Evolutionary conservation across 2,797 vertebrate genomes (phyloP).

Genomic region (Gallinago solitaria): DNA sequence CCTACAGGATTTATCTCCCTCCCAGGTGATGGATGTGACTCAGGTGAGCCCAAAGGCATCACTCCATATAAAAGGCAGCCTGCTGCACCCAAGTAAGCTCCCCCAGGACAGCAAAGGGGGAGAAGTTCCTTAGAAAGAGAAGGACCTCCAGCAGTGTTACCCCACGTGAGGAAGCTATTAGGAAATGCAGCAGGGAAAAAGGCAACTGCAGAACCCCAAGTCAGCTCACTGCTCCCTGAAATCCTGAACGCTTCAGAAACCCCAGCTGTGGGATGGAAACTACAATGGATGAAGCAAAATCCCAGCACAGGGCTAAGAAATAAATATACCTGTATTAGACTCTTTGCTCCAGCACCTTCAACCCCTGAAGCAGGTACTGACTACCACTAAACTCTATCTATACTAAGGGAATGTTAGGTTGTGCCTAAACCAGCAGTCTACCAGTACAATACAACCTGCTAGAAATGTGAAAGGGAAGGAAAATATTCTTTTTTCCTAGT

Average conservation of each 20-base stretch:
- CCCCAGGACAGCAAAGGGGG: accelerated
- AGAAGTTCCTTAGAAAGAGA: neutral
- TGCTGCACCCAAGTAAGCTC: neutral
- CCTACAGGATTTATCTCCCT: neutral
- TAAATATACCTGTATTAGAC: neutral
- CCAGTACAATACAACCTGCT: accelerated
- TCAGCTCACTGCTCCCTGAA: neutral
- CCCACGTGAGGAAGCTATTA: accelerated
- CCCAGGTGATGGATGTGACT: neutral
- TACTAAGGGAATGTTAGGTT: neutral
- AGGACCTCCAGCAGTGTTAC: accelerated
- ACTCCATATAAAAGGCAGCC: neutral
- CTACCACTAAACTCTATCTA: accelerated
- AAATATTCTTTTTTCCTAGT: neutral
- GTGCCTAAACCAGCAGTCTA: neutral
- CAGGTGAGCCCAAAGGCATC: neutral
- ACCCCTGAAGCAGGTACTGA: neutral
- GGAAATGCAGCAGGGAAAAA: neutral
- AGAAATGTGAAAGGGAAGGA: neutral
- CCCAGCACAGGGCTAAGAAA: neutral
- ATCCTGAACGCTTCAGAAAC: neutral
- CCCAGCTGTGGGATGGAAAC: accelerated
- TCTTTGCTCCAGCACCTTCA: neutral
- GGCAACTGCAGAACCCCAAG: neutral
- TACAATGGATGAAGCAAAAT: accelerated